Percentiles rank a stretch among this genome's conserved stretches.
Conservation (phyloP, 2,888 invertebrate species). For the Panopea generosa region DNA sequence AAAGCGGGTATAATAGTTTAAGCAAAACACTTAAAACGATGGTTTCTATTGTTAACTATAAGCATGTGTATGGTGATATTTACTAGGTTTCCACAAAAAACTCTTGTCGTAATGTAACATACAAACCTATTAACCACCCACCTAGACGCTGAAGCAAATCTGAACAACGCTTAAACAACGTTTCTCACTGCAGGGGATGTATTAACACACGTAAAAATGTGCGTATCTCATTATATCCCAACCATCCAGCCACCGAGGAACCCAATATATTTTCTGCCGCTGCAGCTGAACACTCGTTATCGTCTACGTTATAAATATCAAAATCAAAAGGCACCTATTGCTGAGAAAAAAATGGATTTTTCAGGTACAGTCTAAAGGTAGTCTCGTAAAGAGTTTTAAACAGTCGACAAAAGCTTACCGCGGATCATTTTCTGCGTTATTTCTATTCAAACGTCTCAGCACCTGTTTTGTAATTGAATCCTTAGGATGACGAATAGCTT, state of each 20-base stretch:
- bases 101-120: slow-evolving; percentile 25
- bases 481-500: background rate
- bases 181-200: too few species aligned
- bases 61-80: slow-evolving; percentile 9
- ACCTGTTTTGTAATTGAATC: slow-evolving; percentile 7
- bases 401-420: slow-evolving; percentile 5
- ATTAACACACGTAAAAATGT: slow-evolving; percentile 27
- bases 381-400: slow-evolving; percentile 32
- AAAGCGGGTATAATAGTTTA: background rate
- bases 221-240: slow-evolving; percentile 44
- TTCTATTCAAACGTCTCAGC: background rate
- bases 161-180: too few species aligned
- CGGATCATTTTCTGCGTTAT: slow-evolving; percentile 9
- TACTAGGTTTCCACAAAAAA: slow-evolving; percentile 1
- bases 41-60: slow-evolving; percentile 17
- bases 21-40: background rate
- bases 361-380: slow-evolving; percentile 37
- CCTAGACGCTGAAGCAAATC: slow-evolving; percentile 7
- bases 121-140: slow-evolving; percentile 30
- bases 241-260: slow-evolving; percentile 45
- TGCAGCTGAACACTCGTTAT: background rate
- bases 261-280: slow-evolving; percentile 21
- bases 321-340: slow-evolving; percentile 22
- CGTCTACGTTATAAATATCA: slow-evolving; percentile 9
- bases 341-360: slow-evolving; percentile 34